These are phyloP conservation scores for Montipora cactus DNA, from an alignment of 64 coral and sea anemone genomes.

Conservation along the genomic window DNA sequence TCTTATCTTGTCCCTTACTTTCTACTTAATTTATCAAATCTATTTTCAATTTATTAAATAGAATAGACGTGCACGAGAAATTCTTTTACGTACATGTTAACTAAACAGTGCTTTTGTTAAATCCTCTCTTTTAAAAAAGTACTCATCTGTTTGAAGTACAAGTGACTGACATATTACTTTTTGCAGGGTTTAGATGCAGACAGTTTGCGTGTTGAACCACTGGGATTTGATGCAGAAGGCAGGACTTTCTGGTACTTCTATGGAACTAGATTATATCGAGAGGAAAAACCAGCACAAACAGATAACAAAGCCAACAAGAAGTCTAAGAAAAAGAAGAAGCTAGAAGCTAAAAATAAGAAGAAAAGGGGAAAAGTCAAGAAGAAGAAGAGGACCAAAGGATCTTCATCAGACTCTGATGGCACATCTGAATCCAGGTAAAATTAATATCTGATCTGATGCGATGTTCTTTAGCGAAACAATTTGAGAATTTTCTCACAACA, in stretches of 20 bases:
- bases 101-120: too few species aligned
- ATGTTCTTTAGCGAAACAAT: not conserved
- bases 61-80: too few species aligned
- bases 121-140: too few species aligned
- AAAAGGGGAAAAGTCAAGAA: conserved; percentile 78
- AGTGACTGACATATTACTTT: not conserved
- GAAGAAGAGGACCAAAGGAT: conserved; percentile 75
- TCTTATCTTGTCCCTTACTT: too few species aligned
- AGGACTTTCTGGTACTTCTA: conserved; percentile 98
- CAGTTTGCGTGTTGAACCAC: conserved; percentile 93
- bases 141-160: too few species aligned
- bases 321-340: conserved; percentile 75
- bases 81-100: too few species aligned
- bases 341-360: conserved; percentile 64
- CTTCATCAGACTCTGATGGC: conserved; percentile 83
- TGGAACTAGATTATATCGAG: conserved; percentile 94
- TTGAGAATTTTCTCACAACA: too few species aligned
- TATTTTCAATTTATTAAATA: too few species aligned
- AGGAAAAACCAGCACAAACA: conserved; percentile 49
- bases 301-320: conserved; percentile 77
- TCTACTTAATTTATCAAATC: too few species aligned
- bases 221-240: conserved; percentile 85
- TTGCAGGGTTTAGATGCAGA: conserved; percentile 89
- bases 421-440: conserved; percentile 80
- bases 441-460: too few species aligned